Percentiles rank a stretch among this genome's conserved stretches.
These are phyloP conservation scores for Drosophila serrata DNA, from an alignment of 1,140 invertebrate species.

Conservation along the genomic window DNA sequence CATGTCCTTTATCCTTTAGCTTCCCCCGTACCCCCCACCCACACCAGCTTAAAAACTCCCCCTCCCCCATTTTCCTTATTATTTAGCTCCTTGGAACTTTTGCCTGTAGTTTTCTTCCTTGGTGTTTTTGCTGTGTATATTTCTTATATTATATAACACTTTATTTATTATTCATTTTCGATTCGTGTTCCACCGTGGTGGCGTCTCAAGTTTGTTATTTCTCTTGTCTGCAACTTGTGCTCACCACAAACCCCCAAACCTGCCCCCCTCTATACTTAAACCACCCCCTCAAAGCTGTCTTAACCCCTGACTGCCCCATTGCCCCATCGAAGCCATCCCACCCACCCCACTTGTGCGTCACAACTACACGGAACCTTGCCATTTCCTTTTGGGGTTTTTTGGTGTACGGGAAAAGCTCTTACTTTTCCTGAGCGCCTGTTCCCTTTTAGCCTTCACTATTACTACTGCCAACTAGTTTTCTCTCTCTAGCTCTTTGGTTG, in stretches of 20 bases:
- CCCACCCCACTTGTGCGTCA: slow-evolving; percentile 15
- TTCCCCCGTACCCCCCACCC: not conserved
- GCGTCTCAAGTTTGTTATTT: slow-evolving; percentile 82
- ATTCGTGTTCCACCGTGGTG: slow-evolving; percentile 78
- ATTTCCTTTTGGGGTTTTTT: slow-evolving; percentile 46
- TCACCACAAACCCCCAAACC: slow-evolving; percentile 60
- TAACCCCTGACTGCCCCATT: slow-evolving; percentile 4
- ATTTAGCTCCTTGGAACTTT: slow-evolving; percentile 50
- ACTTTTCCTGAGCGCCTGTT: slow-evolving; percentile 70
- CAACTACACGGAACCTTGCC: slow-evolving; percentile 31
- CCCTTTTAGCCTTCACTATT: slow-evolving; percentile 71
- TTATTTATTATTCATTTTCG: slow-evolving; percentile 84
- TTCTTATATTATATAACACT: slow-evolving; percentile 84
- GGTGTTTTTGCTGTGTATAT: slow-evolving; percentile 58
- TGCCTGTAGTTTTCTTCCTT: slow-evolving; percentile 51
- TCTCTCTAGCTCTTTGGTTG: slow-evolving; percentile 26
- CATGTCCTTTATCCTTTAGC: slow-evolving; percentile 30
- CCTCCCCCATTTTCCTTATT: not conserved
- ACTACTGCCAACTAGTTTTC: slow-evolving; percentile 61
- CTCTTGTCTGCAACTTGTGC: slow-evolving; percentile 80
- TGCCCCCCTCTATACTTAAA: too few species aligned
- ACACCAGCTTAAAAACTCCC: not conserved
- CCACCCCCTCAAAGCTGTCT: not conserved
- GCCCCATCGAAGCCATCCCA: not conserved
- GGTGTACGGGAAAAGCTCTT: slow-evolving; percentile 36